These are phyloP conservation scores for Tricholaema leucomelas DNA, from an alignment of 2,113 vertebrate genomes.

Conservation along the genomic window DNA sequence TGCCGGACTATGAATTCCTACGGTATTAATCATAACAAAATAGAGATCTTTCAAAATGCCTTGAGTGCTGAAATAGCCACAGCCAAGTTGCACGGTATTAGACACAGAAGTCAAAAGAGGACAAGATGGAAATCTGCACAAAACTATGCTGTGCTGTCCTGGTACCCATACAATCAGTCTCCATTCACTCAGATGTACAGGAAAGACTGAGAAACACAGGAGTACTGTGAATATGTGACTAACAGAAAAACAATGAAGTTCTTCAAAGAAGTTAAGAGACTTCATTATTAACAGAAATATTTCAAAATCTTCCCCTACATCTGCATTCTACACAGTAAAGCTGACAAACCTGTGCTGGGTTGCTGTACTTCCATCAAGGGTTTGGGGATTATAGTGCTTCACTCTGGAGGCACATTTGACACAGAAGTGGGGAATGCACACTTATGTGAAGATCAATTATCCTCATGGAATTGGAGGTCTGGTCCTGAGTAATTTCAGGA, in stretches of 20 bases:
- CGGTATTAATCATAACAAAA: background rate
- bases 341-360: background rate
- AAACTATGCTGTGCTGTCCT: background rate
- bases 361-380: conserved; percentile 6
- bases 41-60: background rate
- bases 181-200: background rate
- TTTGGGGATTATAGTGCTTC: conserved; percentile 19
- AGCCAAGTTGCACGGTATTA: background rate
- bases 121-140: background rate
- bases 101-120: background rate
- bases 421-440: conserved; percentile 12
- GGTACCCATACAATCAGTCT: background rate
- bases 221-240: background rate
- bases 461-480: conserved; percentile 43
- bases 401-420: conserved; percentile 7
- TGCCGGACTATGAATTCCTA: background rate
- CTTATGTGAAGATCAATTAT: conserved; percentile 72
- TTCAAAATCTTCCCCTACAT: background rate
- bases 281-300: background rate
- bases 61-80: background rate
- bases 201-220: background rate
- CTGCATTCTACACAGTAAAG: conserved; percentile 11
- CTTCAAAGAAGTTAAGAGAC: conserved; percentile 3
- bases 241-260: conserved; percentile 12
- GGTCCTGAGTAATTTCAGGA: conserved; percentile 48